Evolutionary conservation across 2,797 vertebrate genomes (phyloP), one percentile per base, ranked within the genome.

Genomic region (Picus viridis): DNA sequence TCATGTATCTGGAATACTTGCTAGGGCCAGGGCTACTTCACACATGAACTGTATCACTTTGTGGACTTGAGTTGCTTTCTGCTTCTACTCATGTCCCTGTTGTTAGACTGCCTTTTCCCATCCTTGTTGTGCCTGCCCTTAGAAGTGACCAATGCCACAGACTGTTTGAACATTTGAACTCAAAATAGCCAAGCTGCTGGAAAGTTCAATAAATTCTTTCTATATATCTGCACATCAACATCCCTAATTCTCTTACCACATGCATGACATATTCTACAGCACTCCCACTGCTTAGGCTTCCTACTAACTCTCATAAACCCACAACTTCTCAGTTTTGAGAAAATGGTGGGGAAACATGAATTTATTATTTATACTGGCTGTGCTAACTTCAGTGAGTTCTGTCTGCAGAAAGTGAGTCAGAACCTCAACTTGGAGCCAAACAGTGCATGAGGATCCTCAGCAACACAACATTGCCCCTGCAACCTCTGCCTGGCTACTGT

Each of bases 161-260:
- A 18, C 32, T 71, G 54, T 16, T 58, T 69, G 49, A 91, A 86
- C 24, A 59, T 47, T 39, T 36, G 59, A 83, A 84, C 45, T 82
- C 71, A 77, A 65, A 83, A 78, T 0, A 92, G 41, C 20, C 45
- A 84, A 64, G 47, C 2, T 5, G 24, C 9, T 58, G 56, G 26
- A 62, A 91, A 89, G 62, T 56, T 85, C 89, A 82, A 71, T 54
- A 91, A 74, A 77, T 72, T 0, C 79, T 43, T 89, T 79, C 41
- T 51, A 9, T 30, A 32, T 12, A 32, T 45, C 32, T 0, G 16
- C 45, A 68, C 36, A 73, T 63, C 27, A 84, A 62, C 62, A 80
- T 34, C 62, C 45, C 59, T 86, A 85, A 92, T 85, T 83, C 54
- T 93, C 77, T 91, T 90, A 76, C 64, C 36, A 83, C 36, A 27